Conservation (phyloP, 2,113 vertebrate genomes). For the Python bivittatus region DNA sequence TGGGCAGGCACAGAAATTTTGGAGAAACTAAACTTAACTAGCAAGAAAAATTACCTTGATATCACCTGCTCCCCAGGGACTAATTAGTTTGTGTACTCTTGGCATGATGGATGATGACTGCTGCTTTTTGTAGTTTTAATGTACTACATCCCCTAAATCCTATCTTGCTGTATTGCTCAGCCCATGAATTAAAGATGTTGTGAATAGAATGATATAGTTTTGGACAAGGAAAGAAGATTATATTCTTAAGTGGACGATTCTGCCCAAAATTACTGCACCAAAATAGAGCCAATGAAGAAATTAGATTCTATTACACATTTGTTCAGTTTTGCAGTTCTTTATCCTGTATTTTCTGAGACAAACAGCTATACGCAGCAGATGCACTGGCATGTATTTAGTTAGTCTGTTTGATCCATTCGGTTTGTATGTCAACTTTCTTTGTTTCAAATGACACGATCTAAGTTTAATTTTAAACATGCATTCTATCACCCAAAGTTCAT, state of each 20-base stretch:
- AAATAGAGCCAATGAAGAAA: neutral
- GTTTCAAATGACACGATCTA: neutral
- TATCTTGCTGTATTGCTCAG: neutral
- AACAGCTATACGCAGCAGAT: neutral
- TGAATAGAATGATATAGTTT: neutral
- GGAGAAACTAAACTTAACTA: slow-evolving; percentile 38
- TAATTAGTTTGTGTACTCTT: slow-evolving; percentile 33
- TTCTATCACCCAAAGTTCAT: neutral
- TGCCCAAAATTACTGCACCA: neutral
- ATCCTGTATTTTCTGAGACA: neutral
- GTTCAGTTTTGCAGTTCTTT: neutral
- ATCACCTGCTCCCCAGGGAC: slow-evolving; percentile 5
- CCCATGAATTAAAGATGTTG: neutral
- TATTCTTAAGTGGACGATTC: neutral
- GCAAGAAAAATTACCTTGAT: slow-evolving; percentile 38
- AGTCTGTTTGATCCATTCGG: neutral
- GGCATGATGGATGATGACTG: slow-evolving; percentile 8
- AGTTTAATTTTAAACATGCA: neutral
- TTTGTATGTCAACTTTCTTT: neutral
- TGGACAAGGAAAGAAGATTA: neutral
- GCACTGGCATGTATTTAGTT: neutral
- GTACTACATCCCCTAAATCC: neutral
- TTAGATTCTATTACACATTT: neutral
- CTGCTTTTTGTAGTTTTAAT: slow-evolving; percentile 11
- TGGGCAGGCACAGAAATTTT: slow-evolving; percentile 1